Percentiles rank a stretch among this genome's conserved stretches.
Conservation (phyloP, 2,797 vertebrate genomes). For the Meda fulgida region DNA sequence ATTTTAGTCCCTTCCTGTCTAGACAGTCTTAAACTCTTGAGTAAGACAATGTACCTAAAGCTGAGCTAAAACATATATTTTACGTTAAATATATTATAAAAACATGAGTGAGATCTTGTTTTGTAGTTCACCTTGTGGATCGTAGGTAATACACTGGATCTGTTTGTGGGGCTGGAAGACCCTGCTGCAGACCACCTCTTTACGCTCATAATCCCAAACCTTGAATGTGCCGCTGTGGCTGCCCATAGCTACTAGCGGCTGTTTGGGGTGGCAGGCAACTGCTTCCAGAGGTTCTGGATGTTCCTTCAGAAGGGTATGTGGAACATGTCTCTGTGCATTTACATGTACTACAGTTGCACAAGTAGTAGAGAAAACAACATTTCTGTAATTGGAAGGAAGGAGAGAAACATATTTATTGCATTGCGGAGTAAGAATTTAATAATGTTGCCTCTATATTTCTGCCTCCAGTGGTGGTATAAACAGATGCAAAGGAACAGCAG, state of each 20-base stretch:
- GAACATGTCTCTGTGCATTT: slow-evolving; percentile 67
- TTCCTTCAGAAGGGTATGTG: slow-evolving; percentile 79
- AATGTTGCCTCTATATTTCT: neutral
- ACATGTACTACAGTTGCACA: slow-evolving; percentile 81
- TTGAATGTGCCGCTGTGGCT: slow-evolving; percentile 83
- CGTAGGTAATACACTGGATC: slow-evolving; percentile 85
- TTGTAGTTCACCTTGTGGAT: slow-evolving; percentile 81
- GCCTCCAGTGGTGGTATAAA: neutral
- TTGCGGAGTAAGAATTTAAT: neutral
- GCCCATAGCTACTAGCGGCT: slow-evolving; percentile 79
- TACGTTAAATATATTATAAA: neutral
- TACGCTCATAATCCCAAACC: slow-evolving; percentile 84
- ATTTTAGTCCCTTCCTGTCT: neutral
- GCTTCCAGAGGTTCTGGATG: slow-evolving; percentile 78
- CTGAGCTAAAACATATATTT: neutral
- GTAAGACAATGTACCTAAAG: neutral
- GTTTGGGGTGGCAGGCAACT: slow-evolving; percentile 86
- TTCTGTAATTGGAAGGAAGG: slow-evolving; percentile 76
- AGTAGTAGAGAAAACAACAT: slow-evolving; percentile 85
- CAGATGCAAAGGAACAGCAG: neutral
- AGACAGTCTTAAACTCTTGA: neutral
- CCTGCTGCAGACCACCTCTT: slow-evolving; percentile 75
- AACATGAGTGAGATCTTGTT: neutral
- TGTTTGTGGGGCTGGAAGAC: slow-evolving; percentile 75
- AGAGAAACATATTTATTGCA: neutral